Evolutionary conservation across 2,797 vertebrate genomes (phyloP).

Genomic region (Anas bahamensis): DNA sequence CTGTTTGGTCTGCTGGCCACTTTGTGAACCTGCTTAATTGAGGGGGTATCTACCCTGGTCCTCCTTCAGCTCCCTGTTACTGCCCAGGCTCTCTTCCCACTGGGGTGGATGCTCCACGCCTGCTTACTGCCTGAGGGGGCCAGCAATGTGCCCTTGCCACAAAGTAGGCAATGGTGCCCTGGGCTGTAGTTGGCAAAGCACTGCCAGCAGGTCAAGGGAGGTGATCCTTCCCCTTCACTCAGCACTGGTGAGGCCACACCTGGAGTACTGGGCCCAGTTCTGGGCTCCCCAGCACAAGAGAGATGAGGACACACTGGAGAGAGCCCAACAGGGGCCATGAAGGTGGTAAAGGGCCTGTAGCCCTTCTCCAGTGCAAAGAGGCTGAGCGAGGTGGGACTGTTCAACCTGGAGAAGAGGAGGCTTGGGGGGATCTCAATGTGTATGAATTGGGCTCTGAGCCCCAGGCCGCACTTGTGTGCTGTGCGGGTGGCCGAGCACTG

Average conservation of each 20-base stretch:
- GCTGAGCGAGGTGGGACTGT: neutral
- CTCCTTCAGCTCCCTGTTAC: neutral
- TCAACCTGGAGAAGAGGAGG: neutral
- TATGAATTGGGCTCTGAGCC: neutral
- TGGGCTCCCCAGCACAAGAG: neutral
- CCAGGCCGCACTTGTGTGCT: neutral
- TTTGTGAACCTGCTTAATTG: neutral
- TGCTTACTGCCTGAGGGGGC: neutral
- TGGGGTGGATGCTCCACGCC: neutral
- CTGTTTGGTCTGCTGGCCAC: neutral
- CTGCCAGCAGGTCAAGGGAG: fast-evolving
- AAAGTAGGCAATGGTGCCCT: neutral
- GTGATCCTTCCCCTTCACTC: neutral
- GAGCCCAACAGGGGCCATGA: fast-evolving
- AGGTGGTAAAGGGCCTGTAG: neutral
- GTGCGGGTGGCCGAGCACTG: neutral
- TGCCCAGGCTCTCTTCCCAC: neutral
- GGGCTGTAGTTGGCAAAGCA: neutral
- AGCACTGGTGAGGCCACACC: neutral
- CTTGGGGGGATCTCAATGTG: neutral
- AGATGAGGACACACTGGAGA: neutral
- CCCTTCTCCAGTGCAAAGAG: neutral
- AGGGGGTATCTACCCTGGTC: neutral
- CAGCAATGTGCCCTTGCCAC: neutral
- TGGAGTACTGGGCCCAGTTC: neutral